Evolutionary conservation across 2,797 vertebrate genomes (phyloP).

Genomic region (Pempheris klunzingeri): DNA sequence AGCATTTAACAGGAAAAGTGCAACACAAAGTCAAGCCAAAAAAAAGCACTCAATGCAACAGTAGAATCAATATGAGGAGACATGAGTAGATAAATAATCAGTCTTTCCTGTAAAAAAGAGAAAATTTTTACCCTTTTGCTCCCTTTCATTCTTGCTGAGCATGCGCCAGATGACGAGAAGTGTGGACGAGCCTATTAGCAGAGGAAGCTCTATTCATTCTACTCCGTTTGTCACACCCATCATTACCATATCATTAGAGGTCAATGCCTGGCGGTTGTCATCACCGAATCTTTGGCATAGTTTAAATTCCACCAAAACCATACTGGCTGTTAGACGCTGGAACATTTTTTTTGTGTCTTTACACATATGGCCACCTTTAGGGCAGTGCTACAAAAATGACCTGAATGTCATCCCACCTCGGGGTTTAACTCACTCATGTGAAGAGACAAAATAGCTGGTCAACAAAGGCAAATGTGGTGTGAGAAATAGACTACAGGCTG

Average conservation of each 20-base stretch:
- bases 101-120: not conserved
- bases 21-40: not conserved
- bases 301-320: conserved; percentile 20
- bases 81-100: not conserved
- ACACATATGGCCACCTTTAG: not conserved
- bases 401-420: conserved; percentile 2
- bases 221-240: conserved; percentile 36
- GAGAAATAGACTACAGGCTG: not conserved
- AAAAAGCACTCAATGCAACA: not conserved
- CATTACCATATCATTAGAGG: conserved; percentile 18
- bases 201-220: conserved; percentile 26
- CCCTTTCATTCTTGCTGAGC: too few relatives aligned
- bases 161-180: not conserved
- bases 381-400: conserved; percentile 8
- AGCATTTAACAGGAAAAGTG: not conserved
- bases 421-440: conserved; percentile 4
- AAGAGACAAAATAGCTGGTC: not conserved
- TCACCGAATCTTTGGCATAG: conserved; percentile 21
- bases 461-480: conserved; percentile 12
- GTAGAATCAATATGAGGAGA: not conserved
- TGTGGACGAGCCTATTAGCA: not conserved
- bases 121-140: not conserved
- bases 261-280: not conserved
- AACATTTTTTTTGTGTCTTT: not conserved
- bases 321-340: not conserved